These are phyloP conservation scores for Serinus canaria DNA, from an alignment of 2,113 vertebrate species.

Conservation along the genomic window DNA sequence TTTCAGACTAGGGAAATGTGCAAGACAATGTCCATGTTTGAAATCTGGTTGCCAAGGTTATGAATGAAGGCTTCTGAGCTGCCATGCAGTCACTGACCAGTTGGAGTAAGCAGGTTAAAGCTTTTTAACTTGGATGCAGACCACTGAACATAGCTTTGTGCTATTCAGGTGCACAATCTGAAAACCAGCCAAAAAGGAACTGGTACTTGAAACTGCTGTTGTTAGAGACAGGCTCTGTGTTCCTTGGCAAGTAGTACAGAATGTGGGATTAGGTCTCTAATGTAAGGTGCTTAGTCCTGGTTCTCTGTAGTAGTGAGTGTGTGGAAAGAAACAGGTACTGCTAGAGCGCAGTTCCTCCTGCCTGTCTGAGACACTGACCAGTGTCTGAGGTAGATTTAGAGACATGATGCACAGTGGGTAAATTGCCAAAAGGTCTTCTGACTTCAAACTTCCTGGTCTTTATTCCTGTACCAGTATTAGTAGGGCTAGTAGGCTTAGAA, in stretches of 20 bases:
- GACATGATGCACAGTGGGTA: fast-evolving
- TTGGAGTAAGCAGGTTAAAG: background rate
- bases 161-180: background rate
- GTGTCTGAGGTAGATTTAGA: background rate
- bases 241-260: background rate
- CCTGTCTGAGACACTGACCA: background rate
- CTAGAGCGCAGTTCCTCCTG: background rate
- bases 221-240: background rate
- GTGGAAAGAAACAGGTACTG: background rate
- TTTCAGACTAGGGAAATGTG: background rate
- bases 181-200: background rate
- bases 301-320: background rate
- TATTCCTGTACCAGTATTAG: background rate
- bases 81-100: background rate
- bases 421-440: background rate
- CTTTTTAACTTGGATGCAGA: background rate
- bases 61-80: background rate
- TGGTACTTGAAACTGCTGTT: background rate
- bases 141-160: background rate
- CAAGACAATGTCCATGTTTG: background rate
- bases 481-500: background rate
- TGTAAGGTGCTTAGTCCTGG: background rate
- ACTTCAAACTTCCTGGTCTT: background rate
- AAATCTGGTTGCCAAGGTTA: background rate
- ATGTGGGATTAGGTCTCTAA: background rate